Evolutionary conservation across 2,113 vertebrate genomes (phyloP), one percentile per base, ranked within the genome.

Genomic region (Isurus oxyrinchus): DNA sequence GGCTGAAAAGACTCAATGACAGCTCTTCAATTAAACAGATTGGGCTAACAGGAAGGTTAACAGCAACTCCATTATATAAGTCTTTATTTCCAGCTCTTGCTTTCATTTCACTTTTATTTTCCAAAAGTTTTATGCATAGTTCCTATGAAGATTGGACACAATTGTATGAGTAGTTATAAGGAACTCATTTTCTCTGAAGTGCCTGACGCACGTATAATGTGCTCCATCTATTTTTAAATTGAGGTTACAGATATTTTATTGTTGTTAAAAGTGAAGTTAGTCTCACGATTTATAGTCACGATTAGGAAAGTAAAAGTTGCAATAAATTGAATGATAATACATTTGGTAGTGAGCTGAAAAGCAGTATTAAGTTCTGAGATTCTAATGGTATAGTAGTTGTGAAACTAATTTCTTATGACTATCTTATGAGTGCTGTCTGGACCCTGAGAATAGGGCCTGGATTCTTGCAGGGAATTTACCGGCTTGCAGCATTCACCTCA

Each of bases 171-270:
- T 76, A 31, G 94, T 72, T 95, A 63, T 40, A 40, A 23, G 59
- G 13, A 35, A 94, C 61, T 63, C 57, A 94, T n/a, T 94, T 94
- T 94, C 90, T 94, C 90, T 66, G 59, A 95, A 69, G 94, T 69
- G 63, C 44, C 63, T 69, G 61, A 49, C 49, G 16, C 90, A 72
- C 53, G 11, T 44, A 95, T 95, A 5, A 72, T 53, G 6, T 95
- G 23, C 59, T 40, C 3, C 59, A 53, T 49, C 44, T 95, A 44
- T 95, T 95, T 95, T 95, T 49, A 55, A 72, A 55, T 72, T 95
- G 94, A 95, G 44, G 44, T 95, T 55, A 3, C 94, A 95, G 67
- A 27, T 69, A 55, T 5, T 55, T 49, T 72, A 2, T 69, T 55
- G 55, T 53, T 69, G 94, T 53, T 49, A 55, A 95, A 72, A 95